phyloP scores from a whole-genome alignment of 2,888 invertebrate genomes.

The Caenorhabditis sulstoni region DNA sequence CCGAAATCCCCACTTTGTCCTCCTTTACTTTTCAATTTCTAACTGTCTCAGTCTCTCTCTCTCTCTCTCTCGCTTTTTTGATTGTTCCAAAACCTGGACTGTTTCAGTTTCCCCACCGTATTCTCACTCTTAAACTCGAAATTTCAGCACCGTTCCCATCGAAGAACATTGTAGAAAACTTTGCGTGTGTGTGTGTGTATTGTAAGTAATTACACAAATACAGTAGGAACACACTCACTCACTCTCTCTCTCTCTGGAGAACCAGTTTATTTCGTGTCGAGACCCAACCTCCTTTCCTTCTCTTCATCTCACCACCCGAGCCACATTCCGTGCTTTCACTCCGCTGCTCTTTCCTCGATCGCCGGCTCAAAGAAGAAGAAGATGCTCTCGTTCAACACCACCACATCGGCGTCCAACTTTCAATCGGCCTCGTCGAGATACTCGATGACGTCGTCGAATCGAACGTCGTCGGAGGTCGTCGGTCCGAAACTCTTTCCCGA shows the following conservation, averaged over 20 bases:
- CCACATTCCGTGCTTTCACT: neutral
- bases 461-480: slow-evolving; percentile 3
- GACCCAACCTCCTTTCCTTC: slow-evolving; percentile 14
- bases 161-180: no score
- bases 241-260: neutral
- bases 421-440: slow-evolving; percentile 51
- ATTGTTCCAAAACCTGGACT: no score
- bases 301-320: neutral
- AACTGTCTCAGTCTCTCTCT: neutral
- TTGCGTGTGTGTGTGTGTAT: no score
- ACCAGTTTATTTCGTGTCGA: slow-evolving; percentile 42
- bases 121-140: no score
- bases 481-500: slow-evolving; percentile 52
- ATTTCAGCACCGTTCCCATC: no score
- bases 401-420: slow-evolving; percentile 46
- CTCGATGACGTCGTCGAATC: slow-evolving; percentile 19
- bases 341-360: slow-evolving; percentile 1
- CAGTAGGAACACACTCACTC: neutral
- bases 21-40: neutral
- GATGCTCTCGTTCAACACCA: slow-evolving; percentile 57
- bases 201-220: neutral
- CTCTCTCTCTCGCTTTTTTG: no score
- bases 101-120: no score
- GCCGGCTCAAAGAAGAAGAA: no score
- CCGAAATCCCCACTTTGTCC: neutral